phyloP scores from a whole-genome alignment of 2,888 invertebrate species.

The Hyposoter dolosus region DNA sequence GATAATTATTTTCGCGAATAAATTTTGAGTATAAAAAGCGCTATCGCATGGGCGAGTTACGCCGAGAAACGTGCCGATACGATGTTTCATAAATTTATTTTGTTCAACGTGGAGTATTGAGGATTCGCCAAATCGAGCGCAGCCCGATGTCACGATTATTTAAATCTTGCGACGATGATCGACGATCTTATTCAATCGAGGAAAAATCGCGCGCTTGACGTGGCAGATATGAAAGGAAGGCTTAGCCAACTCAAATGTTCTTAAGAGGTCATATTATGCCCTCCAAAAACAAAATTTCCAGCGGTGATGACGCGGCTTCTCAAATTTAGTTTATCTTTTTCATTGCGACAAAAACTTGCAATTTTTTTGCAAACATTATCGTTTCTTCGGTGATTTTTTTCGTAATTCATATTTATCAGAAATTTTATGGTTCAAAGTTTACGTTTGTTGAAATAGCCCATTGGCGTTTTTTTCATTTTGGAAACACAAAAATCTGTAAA shows the following conservation, averaged over 20 bases:
- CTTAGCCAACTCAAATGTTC: not conserved
- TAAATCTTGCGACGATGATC: not conserved
- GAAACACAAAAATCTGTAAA: no score
- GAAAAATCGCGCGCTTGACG: not conserved
- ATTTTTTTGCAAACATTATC: no score
- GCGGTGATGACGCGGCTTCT: no score
- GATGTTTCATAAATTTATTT: constrained; percentile 72
- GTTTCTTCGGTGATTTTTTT: no score
- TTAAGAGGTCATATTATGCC: not conserved
- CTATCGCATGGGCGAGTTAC: not conserved
- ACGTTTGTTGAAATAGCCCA: no score
- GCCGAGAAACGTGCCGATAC: constrained; percentile 38
- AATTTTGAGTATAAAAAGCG: constrained; percentile 16
- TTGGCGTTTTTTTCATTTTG: no score
- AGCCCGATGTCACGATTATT: not conserved
- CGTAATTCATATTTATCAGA: no score
- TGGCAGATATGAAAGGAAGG: not conserved
- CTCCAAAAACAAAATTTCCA: no score
- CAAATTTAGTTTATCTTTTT: no score
- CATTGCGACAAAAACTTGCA: no score
- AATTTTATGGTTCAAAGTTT: no score
- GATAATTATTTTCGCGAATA: not conserved
- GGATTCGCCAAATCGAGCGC: constrained; percentile 30
- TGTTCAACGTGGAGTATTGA: not conserved
- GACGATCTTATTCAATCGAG: not conserved